A percentile compares a stretch with the other conserved stretches of the same genome.
phyloP scores from a whole-genome alignment of 2,797 vertebrate species.

The Periparus ater region DNA sequence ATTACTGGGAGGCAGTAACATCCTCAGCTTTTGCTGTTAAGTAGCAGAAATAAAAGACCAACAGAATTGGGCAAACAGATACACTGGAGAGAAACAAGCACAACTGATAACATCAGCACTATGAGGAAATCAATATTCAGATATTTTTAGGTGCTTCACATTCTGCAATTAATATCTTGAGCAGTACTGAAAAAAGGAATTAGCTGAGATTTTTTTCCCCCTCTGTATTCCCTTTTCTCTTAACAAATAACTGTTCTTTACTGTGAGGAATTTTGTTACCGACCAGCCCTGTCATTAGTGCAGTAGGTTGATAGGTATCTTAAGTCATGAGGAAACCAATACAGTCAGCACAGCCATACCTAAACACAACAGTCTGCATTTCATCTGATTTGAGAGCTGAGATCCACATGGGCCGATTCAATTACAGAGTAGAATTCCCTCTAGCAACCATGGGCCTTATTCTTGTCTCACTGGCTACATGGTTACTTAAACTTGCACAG shows the following conservation, averaged over 20 bases:
- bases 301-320: not conserved
- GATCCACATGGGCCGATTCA: not conserved
- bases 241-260: not conserved
- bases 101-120: not conserved
- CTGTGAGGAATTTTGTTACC: not conserved
- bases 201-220: not conserved
- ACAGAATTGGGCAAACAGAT: not conserved
- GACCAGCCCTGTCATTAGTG: not conserved
- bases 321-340: not conserved
- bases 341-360: not conserved
- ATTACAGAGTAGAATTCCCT: not conserved
- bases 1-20: not conserved
- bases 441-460: not conserved
- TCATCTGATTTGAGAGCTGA: not conserved
- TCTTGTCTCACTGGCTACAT: not conserved
- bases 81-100: not conserved
- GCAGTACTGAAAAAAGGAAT: not conserved
- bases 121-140: slow-evolving; percentile 22
- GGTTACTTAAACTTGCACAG: not conserved
- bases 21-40: not conserved
- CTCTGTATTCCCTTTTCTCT: not conserved
- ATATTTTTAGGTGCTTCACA: slow-evolving; percentile 27
- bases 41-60: not conserved
- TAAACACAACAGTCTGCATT: not conserved
- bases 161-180: slow-evolving; percentile 29